Percentiles rank a stretch among this genome's conserved stretches.
phyloP scores from a whole-genome alignment of 2,888 invertebrate species.

The Eulithis prunata region DNA sequence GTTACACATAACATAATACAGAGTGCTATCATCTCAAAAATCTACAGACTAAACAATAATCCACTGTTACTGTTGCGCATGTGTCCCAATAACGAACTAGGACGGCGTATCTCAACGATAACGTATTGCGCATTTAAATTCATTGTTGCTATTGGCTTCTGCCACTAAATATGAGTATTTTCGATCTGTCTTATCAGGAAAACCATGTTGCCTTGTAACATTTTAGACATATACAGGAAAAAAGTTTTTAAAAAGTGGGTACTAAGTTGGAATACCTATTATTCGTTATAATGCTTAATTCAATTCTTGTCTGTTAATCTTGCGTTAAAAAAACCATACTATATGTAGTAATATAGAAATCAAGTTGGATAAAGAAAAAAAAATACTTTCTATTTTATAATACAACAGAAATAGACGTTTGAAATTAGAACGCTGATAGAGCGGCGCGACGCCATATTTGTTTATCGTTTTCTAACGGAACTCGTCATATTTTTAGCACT shows the following conservation, averaged over 20 bases:
- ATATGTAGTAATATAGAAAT: too few species aligned
- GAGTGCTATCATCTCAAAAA: too few species aligned
- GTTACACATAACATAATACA: too few species aligned
- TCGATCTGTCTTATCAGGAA: neutral
- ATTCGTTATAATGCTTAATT: too few species aligned
- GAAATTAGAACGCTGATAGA: constrained; percentile 51
- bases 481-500: constrained; percentile 16
- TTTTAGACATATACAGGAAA: too few species aligned
- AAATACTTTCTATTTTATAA: constrained; percentile 43
- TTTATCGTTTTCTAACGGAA: constrained; percentile 36
- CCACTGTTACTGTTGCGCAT: constrained; percentile 5
- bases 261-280: too few species aligned
- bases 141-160: constrained; percentile 5
- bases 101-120: constrained; percentile 22
- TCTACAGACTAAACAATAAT: neutral
- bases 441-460: constrained; percentile 45
- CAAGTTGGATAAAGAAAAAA: too few species aligned
- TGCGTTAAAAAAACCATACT: too few species aligned
- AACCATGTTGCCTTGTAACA: too few species aligned
- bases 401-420: constrained; percentile 56
- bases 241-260: too few species aligned
- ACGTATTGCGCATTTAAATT: constrained; percentile 24
- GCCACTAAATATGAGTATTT: constrained; percentile 1
- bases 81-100: constrained; percentile 22
- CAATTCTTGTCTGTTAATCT: too few species aligned